Conservation (phyloP, 2,113 vertebrate genomes). For the Ibidorhyncha struthersii region DNA sequence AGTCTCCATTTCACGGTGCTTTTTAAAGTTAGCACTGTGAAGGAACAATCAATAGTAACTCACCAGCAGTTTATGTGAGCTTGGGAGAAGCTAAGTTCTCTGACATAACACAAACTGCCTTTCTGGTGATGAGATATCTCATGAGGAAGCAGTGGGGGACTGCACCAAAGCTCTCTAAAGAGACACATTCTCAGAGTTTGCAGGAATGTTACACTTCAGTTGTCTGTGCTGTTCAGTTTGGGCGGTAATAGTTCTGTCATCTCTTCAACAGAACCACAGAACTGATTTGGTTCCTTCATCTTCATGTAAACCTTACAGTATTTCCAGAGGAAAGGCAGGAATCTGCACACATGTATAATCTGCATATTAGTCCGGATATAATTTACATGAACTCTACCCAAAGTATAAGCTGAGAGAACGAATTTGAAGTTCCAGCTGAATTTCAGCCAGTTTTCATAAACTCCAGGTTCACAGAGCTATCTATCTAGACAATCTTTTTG, state of each 20-base stretch:
- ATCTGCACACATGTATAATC: neutral
- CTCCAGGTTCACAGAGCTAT: neutral
- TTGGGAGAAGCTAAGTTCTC: neutral
- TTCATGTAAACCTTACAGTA: neutral
- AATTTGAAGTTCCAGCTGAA: neutral
- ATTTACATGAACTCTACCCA: neutral
- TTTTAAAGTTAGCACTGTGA: neutral
- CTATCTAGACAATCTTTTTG: neutral
- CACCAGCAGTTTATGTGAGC: neutral
- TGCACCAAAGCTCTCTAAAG: neutral
- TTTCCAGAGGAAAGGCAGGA: neutral
- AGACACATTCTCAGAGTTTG: neutral
- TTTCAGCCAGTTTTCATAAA: neutral
- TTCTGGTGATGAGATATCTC: neutral
- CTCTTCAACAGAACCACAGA: neutral
- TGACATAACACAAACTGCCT: neutral
- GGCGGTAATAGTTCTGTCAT: slow-evolving; percentile 14
- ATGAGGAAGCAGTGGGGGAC: neutral
- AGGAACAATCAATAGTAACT: neutral
- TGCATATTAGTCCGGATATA: neutral
- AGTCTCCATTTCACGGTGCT: neutral
- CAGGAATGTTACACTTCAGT: slow-evolving; percentile 5
- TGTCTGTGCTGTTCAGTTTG: neutral
- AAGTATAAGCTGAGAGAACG: neutral
- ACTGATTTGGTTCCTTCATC: neutral